Evolutionary conservation across 2,797 vertebrate species (phyloP), one percentile per base, ranked within the genome.

Genomic region (Scomberomorus guttatus): DNA sequence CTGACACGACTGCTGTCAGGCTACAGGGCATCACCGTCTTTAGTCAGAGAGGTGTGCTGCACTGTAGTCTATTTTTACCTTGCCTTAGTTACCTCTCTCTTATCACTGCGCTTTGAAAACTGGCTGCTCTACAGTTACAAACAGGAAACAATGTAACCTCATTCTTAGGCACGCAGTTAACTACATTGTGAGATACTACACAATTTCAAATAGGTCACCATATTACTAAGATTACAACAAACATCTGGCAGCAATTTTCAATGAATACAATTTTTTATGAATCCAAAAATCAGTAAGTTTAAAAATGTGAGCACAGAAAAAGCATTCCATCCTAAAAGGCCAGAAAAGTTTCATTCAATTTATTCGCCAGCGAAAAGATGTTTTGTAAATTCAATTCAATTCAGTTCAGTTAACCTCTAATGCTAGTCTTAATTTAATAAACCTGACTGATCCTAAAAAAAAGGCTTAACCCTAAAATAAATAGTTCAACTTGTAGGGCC

Each of bases 91-190:
- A 59, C 62, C 39, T 65, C 79, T 65, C 79, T 54, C 39, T 51
- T 71, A 74, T 82, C 75, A 54, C 37, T 1, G 32, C 6, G n/a
- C 80, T 77, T 89, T 88, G 73, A 89, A 84, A 81, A 71, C 68
- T 76, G 70, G n/a, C 67, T 87, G 83, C 84, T 92, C 82, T 93
- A 93, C 95, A 90, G 94, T 96, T 95, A 93, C 92, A 95, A 95
- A 95, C 95, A 96, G 95, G 95, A 96, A 96, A 77, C 84, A 79
- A 78, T 71, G 80, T 93, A 93, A 93, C 91, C 91, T 94, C 92
- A 90, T 92, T 93, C 80, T 85, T 76, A 92, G 75, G 84, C 81
- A 83, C 42, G 14, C 62, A 42, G 74, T 50, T 80, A 44, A 51
- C 5, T n/a, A 7, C 46, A 67, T 22, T 52, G 27, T 42, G 27